Evolutionary conservation across 2,888 invertebrate genomes (phyloP).

Genomic region (Sarcophaga subvicina): DNA sequence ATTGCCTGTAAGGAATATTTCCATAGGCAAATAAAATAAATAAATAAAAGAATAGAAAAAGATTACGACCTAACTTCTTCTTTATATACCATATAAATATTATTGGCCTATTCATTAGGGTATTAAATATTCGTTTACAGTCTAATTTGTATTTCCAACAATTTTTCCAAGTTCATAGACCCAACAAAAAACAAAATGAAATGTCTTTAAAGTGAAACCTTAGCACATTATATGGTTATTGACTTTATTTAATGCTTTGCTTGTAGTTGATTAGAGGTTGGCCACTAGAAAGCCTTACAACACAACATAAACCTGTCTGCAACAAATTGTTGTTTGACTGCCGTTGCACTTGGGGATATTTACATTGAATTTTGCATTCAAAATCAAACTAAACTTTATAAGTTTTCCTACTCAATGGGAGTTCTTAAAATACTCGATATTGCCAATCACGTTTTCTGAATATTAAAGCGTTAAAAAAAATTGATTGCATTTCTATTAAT

Average conservation of each 20-base stretch:
- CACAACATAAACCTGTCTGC: conserved; percentile 42
- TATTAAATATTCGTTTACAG: no score
- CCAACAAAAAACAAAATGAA: background rate
- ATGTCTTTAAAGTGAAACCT: conserved; percentile 49
- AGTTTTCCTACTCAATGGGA: conserved; percentile 6
- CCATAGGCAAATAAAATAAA: no score
- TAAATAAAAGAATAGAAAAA: no score
- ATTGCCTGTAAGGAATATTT: no score
- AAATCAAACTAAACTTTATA: background rate
- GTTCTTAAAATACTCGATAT: conserved; percentile 29
- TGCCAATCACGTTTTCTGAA: conserved; percentile 20
- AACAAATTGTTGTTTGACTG: conserved; percentile 10
- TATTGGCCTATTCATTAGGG: no score
- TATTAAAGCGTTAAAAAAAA: conserved; percentile 25
- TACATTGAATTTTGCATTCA: conserved; percentile 28
- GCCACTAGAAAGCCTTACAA: conserved; percentile 24
- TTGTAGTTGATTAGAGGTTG: conserved; percentile 28
- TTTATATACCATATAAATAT: no score
- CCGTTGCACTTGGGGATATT: conserved; percentile 22
- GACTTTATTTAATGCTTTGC: conserved; percentile 43
- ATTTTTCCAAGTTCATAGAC: conserved; percentile 3
- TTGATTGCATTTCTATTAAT: no score
- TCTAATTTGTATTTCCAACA: background rate
- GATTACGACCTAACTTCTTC: no score
- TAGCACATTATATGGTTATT: conserved; percentile 60